These are phyloP conservation scores for Saguinus midas DNA, from an alignment of 2,113 vertebrate genomes.

Conservation along the genomic window DNA sequence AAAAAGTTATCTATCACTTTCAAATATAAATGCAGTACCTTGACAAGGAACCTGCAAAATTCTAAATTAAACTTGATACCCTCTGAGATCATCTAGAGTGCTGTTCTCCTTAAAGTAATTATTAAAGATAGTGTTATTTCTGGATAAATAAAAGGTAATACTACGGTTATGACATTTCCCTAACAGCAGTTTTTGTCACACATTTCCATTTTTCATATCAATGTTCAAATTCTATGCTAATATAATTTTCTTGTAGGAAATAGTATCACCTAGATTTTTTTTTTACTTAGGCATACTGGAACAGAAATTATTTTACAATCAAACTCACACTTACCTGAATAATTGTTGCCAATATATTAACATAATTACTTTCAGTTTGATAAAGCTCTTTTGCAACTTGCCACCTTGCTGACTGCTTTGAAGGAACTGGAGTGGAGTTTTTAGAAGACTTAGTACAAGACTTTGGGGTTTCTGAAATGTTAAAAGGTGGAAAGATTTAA, in stretches of 20 bases:
- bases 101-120: background rate
- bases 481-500: slow-evolving; percentile 40
- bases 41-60: background rate
- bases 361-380: slow-evolving; percentile 99
- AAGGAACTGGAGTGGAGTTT: slow-evolving; percentile 87
- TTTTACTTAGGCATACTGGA: background rate
- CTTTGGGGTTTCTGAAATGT: slow-evolving; percentile 85
- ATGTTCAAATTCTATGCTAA: background rate
- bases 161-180: background rate
- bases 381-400: slow-evolving; percentile 99
- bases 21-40: background rate
- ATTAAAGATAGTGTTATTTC: background rate
- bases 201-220: slow-evolving; percentile 48
- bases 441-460: slow-evolving; percentile 89
- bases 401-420: slow-evolving; percentile 97
- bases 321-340: slow-evolving; percentile 88
- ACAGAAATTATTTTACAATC: slow-evolving; percentile 26
- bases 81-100: background rate
- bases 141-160: slow-evolving; percentile 23
- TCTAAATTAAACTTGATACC: slow-evolving; percentile 1
- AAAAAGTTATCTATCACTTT: slow-evolving; percentile 8
- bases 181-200: slow-evolving; percentile 6
- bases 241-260: background rate
- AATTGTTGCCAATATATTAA: slow-evolving; percentile 95
- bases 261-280: background rate